Base-by-base conservation (phyloP, 2,113 vertebrate genomes). In the Rana temporaria region DNA sequence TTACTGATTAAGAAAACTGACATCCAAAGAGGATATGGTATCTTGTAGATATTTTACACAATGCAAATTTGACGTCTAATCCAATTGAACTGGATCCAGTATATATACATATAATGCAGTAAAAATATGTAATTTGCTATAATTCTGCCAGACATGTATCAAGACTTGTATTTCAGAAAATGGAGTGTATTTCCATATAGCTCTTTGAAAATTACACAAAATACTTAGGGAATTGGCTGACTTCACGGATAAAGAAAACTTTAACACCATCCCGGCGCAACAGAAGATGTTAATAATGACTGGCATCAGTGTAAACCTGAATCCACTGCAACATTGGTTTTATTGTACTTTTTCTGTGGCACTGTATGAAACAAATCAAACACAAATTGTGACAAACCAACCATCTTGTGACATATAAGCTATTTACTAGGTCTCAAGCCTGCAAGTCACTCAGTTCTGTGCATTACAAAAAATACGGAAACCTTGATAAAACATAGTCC, bases 301-400 rank as follows among this genome's bases (percentile, higher is more conserved):
- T 74, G 68, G 24, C 57, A 72, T 73, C 24, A 66, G 18, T 73
- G 70, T 74, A 26, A 82, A 75, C 53, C 63, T 64, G 62, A 75
- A 82, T 76, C 52, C 63, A 67, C 20, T 67, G 55, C 26, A 90
- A 85, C 84, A 73, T 78, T 84, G 85, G 86, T 89, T 90, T 90
- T 87, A 89, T 75, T 90, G 89, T 92, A 88, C 89, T 90, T 87
- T 90, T 87, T 84, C 85, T 88, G 90, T 89, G 92, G 89, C 89
- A 85, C 87, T 84, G 87, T 87, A 90, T 89, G 91, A 88, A 89
- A 85, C 86, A 90, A 88, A 88, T 91, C 85, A 91, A 94, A 90
- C 85, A 85, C 81, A 82, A 74, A 88, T 85, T 85, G 83, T 86
- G 78, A 88, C 88, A 90, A 88, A 89, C 78, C 85, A 89, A 86